Evolutionary conservation across 1,140 invertebrate species (phyloP).

Genomic region (Epicauta chinensis): DNA sequence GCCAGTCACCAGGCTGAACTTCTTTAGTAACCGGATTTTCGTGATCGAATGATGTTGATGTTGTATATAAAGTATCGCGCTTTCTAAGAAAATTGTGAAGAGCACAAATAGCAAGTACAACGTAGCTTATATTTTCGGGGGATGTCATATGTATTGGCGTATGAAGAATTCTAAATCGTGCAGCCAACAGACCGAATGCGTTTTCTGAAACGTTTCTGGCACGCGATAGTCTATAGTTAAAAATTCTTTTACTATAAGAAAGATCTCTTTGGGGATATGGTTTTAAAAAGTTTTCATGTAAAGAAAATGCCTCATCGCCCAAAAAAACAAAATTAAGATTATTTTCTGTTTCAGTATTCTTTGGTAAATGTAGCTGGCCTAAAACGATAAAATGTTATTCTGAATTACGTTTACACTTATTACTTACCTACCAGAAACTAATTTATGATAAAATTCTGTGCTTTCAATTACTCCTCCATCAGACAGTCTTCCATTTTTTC

Average conservation of each 20-base stretch:
- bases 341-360: too few relatives aligned
- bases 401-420: too few relatives aligned
- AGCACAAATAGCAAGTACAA: constrained; percentile 9
- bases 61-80: background rate
- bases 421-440: too few relatives aligned
- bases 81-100: constrained; percentile 13
- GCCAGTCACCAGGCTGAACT: constrained; percentile 1
- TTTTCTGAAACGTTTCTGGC: constrained; percentile 39
- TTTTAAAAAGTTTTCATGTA: constrained; percentile 41
- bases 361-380: too few relatives aligned
- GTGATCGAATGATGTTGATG: background rate
- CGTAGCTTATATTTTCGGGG: constrained; percentile 4
- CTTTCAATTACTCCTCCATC: constrained; percentile 5
- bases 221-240: constrained; percentile 44
- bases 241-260: constrained; percentile 38
- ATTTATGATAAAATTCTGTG: too few relatives aligned
- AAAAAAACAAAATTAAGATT: too few relatives aligned
- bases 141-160: constrained; percentile 8
- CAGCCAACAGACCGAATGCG: constrained; percentile 35
- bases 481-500: constrained; percentile 9
- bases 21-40: background rate
- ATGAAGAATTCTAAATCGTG: constrained; percentile 15
- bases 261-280: constrained; percentile 39
- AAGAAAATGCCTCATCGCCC: constrained; percentile 45
- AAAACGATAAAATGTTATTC: too few relatives aligned